Percentiles rank a stretch among this genome's conserved stretches.
Evolutionary conservation across 1,140 invertebrate genomes (phyloP).

Genomic region (Holotrichia oblita): DNA sequence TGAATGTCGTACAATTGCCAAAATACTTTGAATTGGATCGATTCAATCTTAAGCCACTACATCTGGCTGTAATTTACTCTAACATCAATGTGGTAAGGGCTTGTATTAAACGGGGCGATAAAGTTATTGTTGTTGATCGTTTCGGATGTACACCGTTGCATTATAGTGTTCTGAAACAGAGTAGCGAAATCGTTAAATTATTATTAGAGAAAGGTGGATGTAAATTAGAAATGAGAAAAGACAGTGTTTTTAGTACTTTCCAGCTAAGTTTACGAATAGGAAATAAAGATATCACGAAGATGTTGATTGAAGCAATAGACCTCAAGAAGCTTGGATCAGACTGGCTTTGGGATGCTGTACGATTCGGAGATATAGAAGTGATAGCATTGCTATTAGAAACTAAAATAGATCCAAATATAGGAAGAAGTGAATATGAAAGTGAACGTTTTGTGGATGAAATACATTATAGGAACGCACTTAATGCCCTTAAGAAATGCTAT

Average conservation of each 20-base stretch:
- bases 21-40: not conserved
- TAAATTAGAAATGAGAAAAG: not conserved
- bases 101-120: not conserved
- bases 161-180: not conserved
- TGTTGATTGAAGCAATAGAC: not conserved
- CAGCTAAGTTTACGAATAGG: not conserved
- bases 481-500: too few species aligned
- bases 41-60: not conserved
- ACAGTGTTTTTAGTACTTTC: not conserved
- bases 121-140: not conserved
- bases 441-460: too few species aligned
- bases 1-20: not conserved
- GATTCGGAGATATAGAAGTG: not conserved
- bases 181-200: not conserved
- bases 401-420: too few species aligned
- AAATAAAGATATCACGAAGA: not conserved
- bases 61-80: not conserved
- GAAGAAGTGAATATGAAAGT: too few species aligned
- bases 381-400: not conserved
- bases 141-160: not conserved
- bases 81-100: not conserved
- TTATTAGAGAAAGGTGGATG: not conserved
- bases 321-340: not conserved
- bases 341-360: not conserved
- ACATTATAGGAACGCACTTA: too few species aligned